phyloP scores from a whole-genome alignment of 2,113 vertebrate genomes.

The Anarrhichthys ocellatus region DNA sequence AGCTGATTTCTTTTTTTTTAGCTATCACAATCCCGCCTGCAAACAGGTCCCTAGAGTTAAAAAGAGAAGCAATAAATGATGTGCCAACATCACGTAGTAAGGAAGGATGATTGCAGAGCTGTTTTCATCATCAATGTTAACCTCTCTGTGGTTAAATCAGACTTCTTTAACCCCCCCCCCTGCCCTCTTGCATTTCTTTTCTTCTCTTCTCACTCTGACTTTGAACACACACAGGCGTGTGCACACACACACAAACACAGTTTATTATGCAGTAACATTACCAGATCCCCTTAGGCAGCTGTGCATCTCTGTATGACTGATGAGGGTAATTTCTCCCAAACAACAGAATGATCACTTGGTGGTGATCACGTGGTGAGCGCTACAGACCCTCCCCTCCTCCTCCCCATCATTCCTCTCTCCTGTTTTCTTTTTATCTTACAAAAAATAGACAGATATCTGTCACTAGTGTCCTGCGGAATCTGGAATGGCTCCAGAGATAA shows the following conservation, averaged over 20 bases:
- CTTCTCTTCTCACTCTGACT: conserved; percentile 18
- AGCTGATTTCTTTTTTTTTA: conserved; percentile 20
- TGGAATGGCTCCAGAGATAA: conserved; percentile 54
- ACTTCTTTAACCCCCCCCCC: conserved; percentile 61
- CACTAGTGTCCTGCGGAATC: conserved; percentile 64
- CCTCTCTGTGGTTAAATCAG: conserved; percentile 70
- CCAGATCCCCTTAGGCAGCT: conserved; percentile 85
- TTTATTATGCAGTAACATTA: conserved; percentile 84
- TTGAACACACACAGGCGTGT: conserved; percentile 6
- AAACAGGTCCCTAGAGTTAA: conserved; percentile 55
- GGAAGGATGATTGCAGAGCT: conserved; percentile 57
- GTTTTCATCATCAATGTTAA: conserved; percentile 71
- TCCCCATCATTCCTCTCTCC: conserved; percentile 44
- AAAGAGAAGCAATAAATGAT: conserved; percentile 62
- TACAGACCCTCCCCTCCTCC: conserved; percentile 63
- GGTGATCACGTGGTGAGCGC: conserved; percentile 68
- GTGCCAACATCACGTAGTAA: conserved; percentile 52
- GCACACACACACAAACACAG: conserved; percentile 62
- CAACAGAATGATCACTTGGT: conserved; percentile 84
- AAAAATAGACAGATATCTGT: conserved; percentile 69
- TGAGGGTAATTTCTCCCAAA: conserved; percentile 88
- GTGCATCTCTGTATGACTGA: conserved; percentile 87
- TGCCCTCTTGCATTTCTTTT: conserved; percentile 54
- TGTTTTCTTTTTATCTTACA: conserved; percentile 53
- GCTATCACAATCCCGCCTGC: conserved; percentile 48